phyloP scores from a whole-genome alignment of 2,797 vertebrate species.

The Catostomus latipinnis region DNA sequence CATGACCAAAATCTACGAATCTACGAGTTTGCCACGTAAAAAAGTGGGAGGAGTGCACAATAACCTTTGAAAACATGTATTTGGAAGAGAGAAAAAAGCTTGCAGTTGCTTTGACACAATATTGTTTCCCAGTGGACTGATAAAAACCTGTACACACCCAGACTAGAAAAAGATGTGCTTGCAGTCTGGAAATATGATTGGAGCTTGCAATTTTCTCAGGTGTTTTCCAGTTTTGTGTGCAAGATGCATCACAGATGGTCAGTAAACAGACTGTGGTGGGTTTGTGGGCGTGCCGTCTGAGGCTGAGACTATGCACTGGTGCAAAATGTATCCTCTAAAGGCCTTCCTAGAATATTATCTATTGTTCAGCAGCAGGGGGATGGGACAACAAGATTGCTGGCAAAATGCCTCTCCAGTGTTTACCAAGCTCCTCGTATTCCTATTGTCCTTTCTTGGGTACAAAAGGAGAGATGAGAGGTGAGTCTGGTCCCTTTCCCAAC shows the following conservation, averaged over 20 bases:
- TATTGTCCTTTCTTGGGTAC: neutral
- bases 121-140: too few relatives aligned
- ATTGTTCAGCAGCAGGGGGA: constrained; percentile 19
- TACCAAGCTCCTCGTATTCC: constrained; percentile 8
- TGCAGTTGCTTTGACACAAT: too few relatives aligned
- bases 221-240: neutral
- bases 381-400: neutral
- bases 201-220: neutral
- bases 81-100: too few relatives aligned
- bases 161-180: neutral
- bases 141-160: too few relatives aligned
- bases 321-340: neutral
- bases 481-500: neutral
- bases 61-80: too few relatives aligned
- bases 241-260: neutral
- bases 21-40: too few relatives aligned
- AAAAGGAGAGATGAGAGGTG: neutral
- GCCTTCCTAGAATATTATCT: neutral
- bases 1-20: too few relatives aligned
- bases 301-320: neutral
- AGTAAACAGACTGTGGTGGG: neutral
- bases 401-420: constrained; percentile 2
- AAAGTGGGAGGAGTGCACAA: too few relatives aligned
- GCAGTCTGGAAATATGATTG: neutral
- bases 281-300: neutral